Evolutionary conservation across 2,113 vertebrate genomes (phyloP).

Genomic region (Dipodomys ordii): DNA sequence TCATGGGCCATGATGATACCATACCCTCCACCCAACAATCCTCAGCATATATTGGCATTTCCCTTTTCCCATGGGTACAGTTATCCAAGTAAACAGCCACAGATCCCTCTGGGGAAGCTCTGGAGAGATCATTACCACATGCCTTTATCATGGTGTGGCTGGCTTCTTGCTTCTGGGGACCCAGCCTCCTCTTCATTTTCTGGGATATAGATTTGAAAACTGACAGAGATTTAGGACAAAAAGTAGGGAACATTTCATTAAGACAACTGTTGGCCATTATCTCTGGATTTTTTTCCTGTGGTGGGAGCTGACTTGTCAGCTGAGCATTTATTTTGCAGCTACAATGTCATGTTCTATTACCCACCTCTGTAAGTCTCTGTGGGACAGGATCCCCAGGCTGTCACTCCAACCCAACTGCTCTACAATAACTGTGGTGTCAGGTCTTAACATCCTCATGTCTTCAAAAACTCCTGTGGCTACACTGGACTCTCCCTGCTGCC

Average conservation of each 20-base stretch:
- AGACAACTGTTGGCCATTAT: not conserved
- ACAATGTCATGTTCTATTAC: not conserved
- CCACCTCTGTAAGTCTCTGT: not conserved
- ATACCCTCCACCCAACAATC: not conserved
- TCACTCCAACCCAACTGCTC: not conserved
- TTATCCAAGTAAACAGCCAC: not conserved
- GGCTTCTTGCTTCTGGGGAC: not conserved
- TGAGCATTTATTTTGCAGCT: not conserved
- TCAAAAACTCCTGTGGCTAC: not conserved
- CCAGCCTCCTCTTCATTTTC: not conserved
- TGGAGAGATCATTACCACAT: not conserved
- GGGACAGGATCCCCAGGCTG: not conserved
- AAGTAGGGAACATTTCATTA: not conserved
- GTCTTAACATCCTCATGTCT: not conserved
- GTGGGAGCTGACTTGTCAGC: not conserved
- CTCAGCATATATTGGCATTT: not conserved
- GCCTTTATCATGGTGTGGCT: too few species aligned
- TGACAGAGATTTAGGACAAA: not conserved
- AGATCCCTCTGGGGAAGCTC: not conserved
- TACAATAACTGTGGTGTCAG: too few species aligned
- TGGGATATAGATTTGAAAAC: not conserved
- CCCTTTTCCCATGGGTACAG: not conserved
- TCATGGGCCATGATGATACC: not conserved
- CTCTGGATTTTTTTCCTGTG: not conserved
- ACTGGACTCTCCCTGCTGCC: not conserved